phyloP scores from a whole-genome alignment of 2,797 vertebrate species.

The Gastrophryne carolinensis region DNA sequence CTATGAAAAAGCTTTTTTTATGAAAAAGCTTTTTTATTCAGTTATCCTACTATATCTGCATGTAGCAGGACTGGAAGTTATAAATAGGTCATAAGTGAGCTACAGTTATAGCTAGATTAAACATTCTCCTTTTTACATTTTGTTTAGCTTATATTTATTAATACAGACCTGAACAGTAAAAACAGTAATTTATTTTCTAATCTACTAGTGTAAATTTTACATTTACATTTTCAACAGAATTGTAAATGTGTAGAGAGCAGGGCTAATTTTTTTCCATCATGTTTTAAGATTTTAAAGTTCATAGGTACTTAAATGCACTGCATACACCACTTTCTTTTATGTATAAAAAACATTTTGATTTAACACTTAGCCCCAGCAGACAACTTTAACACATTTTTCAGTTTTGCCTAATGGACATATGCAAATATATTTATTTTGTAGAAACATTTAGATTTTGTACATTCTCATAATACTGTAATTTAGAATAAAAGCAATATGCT shows the following conservation, averaged over 20 bases:
- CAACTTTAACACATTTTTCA: not conserved
- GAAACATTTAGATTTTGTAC: constrained; percentile 43
- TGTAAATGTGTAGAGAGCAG: not conserved
- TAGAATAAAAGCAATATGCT: constrained; percentile 64
- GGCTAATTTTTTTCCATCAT: too few species aligned
- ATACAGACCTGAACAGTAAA: too few species aligned
- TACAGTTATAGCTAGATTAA: too few species aligned
- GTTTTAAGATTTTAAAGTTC: not conserved
- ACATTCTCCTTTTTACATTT: too few species aligned
- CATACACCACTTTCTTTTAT: not conserved
- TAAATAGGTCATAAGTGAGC: too few species aligned
- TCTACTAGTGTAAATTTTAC: not conserved
- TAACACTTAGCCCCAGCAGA: not conserved
- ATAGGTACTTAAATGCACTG: constrained; percentile 6
- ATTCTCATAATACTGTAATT: constrained; percentile 58
- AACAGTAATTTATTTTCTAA: not conserved
- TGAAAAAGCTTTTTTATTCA: too few species aligned
- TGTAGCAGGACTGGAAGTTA: too few species aligned
- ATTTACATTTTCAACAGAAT: not conserved
- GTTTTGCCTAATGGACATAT: not conserved
- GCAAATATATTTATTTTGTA: constrained; percentile 1
- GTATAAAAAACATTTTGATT: not conserved
- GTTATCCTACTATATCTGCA: too few species aligned
- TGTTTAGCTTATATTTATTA: too few species aligned
- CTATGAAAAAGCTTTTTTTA: too few species aligned